Conservation (phyloP, 2,888 invertebrate species). For the Melanophora roralis region DNA sequence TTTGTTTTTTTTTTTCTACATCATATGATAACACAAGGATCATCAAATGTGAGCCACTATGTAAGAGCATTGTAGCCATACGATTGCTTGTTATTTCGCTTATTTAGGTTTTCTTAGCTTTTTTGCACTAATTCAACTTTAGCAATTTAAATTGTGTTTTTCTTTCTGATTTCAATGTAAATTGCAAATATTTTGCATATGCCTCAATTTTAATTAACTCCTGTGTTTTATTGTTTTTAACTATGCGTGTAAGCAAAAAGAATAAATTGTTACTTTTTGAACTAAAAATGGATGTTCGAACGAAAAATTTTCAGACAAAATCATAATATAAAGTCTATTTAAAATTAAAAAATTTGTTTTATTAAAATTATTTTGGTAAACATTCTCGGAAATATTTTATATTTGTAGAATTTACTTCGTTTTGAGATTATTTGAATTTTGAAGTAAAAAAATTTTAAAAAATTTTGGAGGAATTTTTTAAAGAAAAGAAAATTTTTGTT, state of each 20-base stretch:
- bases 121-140: slow-evolving; percentile 3
- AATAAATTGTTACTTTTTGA: slow-evolving; percentile 21
- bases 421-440: too few relatives aligned
- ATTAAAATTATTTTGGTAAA: too few relatives aligned
- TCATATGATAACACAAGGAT: slow-evolving; percentile 55
- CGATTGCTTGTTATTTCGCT: slow-evolving; percentile 30
- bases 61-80: neutral
- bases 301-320: neutral
- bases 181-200: slow-evolving; percentile 61
- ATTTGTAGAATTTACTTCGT: too few relatives aligned
- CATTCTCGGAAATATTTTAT: too few relatives aligned
- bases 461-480: too few relatives aligned
- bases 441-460: too few relatives aligned
- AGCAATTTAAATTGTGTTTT: slow-evolving; percentile 32
- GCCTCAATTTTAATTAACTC: slow-evolving; percentile 59
- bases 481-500: too few relatives aligned
- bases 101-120: neutral
- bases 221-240: slow-evolving; percentile 44
- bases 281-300: neutral
- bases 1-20: neutral
- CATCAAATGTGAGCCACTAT: slow-evolving; percentile 27
- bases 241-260: slow-evolving; percentile 45
- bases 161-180: slow-evolving; percentile 17
- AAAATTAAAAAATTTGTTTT: too few relatives aligned
- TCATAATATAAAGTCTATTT: too few relatives aligned